Percentiles rank a stretch among this genome's conserved stretches.
These are phyloP conservation scores for Sciurus vulgaris DNA, from an alignment of 2,797 vertebrate species.

Conservation along the genomic window DNA sequence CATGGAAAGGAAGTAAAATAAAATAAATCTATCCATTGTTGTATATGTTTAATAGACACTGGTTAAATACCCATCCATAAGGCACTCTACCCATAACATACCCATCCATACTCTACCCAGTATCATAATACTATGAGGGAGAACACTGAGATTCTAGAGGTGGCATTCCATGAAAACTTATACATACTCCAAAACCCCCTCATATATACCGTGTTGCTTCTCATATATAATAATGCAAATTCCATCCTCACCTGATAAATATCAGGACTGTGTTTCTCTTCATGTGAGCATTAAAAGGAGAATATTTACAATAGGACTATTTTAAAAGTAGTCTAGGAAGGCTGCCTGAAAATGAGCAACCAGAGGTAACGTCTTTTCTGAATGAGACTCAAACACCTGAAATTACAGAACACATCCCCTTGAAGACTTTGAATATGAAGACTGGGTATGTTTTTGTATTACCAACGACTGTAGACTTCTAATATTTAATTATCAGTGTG, in stretches of 20 bases:
- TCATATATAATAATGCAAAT: neutral
- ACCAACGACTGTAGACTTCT: constrained; percentile 93
- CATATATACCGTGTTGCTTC: neutral
- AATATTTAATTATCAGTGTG: constrained; percentile 56
- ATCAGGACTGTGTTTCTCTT: neutral
- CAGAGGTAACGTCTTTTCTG: no score
- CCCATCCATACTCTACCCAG: no score
- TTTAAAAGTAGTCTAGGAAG: neutral
- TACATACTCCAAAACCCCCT: neutral
- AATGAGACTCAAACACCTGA: constrained; percentile 80
- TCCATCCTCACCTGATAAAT: neutral
- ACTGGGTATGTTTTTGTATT: constrained; percentile 93
- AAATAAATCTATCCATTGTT: neutral
- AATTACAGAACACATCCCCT: constrained; percentile 90
- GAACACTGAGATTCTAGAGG: neutral
- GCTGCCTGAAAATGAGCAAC: neutral
- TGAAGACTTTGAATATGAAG: constrained; percentile 94
- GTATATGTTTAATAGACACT: neutral
- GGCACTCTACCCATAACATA: neutral
- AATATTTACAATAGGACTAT: neutral
- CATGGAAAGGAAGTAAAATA: neutral
- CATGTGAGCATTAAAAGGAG: neutral
- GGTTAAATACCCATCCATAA: neutral
- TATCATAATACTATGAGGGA: neutral
- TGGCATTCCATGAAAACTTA: neutral